Evolutionary conservation across 2,797 vertebrate species (phyloP).

Genomic region (Propithecus perrieri): DNA sequence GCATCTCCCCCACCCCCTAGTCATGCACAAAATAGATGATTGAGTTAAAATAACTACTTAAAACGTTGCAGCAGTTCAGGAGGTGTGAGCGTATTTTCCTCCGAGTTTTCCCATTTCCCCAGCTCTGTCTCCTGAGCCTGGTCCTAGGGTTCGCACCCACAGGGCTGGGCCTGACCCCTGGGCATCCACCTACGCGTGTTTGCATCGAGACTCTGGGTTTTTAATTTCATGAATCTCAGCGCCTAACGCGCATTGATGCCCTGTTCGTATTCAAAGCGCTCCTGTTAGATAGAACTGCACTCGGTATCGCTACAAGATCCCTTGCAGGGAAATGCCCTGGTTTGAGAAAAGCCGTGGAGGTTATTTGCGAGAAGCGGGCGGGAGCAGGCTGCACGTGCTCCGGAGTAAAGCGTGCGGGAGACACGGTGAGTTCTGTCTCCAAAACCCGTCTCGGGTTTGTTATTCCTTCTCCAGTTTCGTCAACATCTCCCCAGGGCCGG

Average conservation of each 20-base stretch:
- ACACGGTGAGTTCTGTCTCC: background rate
- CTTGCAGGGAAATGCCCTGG: background rate
- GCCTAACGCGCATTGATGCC: background rate
- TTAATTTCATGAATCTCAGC: too few relatives aligned
- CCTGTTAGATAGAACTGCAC: rapidly evolving
- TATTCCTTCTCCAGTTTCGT: too few relatives aligned
- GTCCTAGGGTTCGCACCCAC: background rate
- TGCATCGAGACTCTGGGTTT: too few relatives aligned
- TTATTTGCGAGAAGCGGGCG: rapidly evolving
- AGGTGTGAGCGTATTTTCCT: background rate
- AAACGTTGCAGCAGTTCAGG: background rate
- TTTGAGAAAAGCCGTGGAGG: background rate
- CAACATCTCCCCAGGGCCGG: too few relatives aligned
- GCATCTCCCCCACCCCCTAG: rapidly evolving
- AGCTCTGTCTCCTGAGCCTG: background rate
- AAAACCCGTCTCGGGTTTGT: rapidly evolving
- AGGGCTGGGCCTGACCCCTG: background rate
- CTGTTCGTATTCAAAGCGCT: rapidly evolving
- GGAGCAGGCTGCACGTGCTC: rapidly evolving
- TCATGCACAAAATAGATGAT: background rate
- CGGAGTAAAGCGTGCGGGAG: rapidly evolving
- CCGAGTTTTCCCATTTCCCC: background rate
- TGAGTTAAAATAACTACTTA: background rate
- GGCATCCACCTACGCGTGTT: too few relatives aligned
- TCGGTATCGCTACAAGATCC: background rate